A percentile compares a stretch with the other conserved stretches of the same genome.
Conservation (phyloP, 2,888 invertebrate genomes). For the Tribolium freemani region DNA sequence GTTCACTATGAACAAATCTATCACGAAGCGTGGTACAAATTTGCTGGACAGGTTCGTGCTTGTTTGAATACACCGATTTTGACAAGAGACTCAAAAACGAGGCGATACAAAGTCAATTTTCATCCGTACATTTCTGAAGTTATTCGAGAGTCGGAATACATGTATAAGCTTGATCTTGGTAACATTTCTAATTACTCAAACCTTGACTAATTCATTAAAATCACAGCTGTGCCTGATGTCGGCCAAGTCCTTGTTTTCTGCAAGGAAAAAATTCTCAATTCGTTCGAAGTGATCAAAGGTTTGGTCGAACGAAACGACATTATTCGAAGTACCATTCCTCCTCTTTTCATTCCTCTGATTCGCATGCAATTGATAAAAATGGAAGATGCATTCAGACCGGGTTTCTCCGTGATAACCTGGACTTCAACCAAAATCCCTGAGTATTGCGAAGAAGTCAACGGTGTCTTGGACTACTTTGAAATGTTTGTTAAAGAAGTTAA, state of each 20-base stretch:
- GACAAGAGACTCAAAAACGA: slow-evolving; percentile 76
- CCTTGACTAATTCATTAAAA: slow-evolving; percentile 46
- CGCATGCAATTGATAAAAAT: slow-evolving; percentile 77
- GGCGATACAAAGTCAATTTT: slow-evolving; percentile 79
- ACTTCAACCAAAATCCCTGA: slow-evolving; percentile 81
- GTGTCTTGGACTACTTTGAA: slow-evolving; percentile 74
- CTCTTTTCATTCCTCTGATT: slow-evolving; percentile 79
- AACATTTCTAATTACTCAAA: slow-evolving; percentile 44
- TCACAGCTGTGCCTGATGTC: slow-evolving; percentile 78
- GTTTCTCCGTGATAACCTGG: slow-evolving; percentile 85
- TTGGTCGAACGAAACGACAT: slow-evolving; percentile 76
- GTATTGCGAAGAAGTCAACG: slow-evolving; percentile 73
- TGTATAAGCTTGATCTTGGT: slow-evolving; percentile 82
- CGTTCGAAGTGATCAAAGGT: slow-evolving; percentile 74
- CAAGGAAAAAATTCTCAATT: slow-evolving; percentile 77
- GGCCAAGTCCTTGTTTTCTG: slow-evolving; percentile 83
- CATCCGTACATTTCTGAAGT: slow-evolving; percentile 80
- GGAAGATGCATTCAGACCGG: slow-evolving; percentile 81
- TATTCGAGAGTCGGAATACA: slow-evolving; percentile 85
- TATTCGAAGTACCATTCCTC: slow-evolving; percentile 75
- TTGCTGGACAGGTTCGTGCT: slow-evolving; percentile 78
- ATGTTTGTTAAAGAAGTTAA: slow-evolving; percentile 78
- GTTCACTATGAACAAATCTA: slow-evolving; percentile 87
- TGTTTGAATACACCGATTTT: slow-evolving; percentile 81
- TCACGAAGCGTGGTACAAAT: slow-evolving; percentile 85